phyloP scores from a whole-genome alignment of 2,888 invertebrate genomes.

The Mimumesa dahlbomi region DNA sequence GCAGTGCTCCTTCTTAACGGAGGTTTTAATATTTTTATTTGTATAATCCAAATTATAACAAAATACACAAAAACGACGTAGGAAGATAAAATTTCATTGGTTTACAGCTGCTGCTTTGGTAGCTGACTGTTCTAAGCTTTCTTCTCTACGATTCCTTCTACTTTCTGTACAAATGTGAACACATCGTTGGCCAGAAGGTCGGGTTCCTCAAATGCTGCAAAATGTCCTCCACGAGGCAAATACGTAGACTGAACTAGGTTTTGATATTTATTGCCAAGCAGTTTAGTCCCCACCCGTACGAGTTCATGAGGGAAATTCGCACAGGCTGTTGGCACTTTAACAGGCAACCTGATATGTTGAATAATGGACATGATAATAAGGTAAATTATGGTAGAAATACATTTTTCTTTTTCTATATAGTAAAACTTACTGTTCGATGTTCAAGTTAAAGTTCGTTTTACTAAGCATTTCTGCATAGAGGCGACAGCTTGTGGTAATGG shows the following conservation, averaged over 20 bases:
- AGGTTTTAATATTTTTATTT: too few species aligned
- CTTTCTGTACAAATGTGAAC: constrained; percentile 81
- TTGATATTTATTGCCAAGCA: constrained; percentile 83
- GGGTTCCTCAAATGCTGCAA: constrained; percentile 91
- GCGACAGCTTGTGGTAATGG: constrained; percentile 88
- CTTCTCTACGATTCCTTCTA: not conserved
- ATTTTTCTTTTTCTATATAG: too few species aligned
- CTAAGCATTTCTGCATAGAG: constrained; percentile 86
- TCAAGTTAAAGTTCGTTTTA: constrained; percentile 67
- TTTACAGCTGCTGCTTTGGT: too few species aligned
- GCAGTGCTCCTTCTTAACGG: too few species aligned
- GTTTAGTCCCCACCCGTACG: constrained; percentile 82
- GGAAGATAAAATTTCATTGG: too few species aligned
- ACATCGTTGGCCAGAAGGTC: constrained; percentile 87
- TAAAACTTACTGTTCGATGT: constrained; percentile 80
- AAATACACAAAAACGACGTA: too few species aligned
- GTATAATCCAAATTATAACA: too few species aligned
- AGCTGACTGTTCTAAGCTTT: not conserved
- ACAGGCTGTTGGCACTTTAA: constrained; percentile 87
- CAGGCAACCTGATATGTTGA: constrained; percentile 83
- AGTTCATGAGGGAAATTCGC: constrained; percentile 89
- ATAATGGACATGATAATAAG: not conserved
- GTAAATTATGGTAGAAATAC: not conserved
- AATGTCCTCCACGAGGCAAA: constrained; percentile 90
- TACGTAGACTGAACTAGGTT: constrained; percentile 87